These are phyloP conservation scores for Leucoraja erinaceus DNA, from an alignment of 2,113 vertebrate species.

Conservation along the genomic window DNA sequence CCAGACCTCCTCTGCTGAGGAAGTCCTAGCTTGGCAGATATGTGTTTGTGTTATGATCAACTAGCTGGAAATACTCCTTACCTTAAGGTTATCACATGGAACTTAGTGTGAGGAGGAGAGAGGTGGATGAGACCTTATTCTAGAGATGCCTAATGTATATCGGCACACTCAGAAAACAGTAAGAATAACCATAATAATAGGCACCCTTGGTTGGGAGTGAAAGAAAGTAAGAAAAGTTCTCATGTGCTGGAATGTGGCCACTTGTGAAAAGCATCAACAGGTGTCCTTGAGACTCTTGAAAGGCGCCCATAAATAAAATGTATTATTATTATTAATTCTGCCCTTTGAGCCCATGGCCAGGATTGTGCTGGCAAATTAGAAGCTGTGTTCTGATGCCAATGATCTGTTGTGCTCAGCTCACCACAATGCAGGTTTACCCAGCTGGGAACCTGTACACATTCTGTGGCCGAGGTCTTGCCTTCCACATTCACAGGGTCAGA, in stretches of 20 bases:
- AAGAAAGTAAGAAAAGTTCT: background rate
- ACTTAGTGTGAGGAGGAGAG: too few relatives aligned
- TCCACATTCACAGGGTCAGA: too few relatives aligned
- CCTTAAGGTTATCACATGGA: background rate
- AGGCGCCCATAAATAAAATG: too few relatives aligned
- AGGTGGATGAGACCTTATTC: too few relatives aligned
- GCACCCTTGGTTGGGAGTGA: background rate
- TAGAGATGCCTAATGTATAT: background rate
- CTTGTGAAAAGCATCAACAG: background rate
- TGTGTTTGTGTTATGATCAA: too few relatives aligned
- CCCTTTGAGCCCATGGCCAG: background rate
- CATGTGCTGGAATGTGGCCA: background rate
- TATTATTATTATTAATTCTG: too few relatives aligned
- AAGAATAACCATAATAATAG: too few relatives aligned
- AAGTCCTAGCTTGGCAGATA: background rate
- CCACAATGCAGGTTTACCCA: background rate
- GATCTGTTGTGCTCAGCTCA: background rate
- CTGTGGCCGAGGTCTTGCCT: background rate
- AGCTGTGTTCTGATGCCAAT: background rate
- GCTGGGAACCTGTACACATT: background rate
- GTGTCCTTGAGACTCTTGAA: too few relatives aligned
- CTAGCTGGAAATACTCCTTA: background rate
- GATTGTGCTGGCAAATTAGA: background rate
- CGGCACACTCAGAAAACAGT: too few relatives aligned
- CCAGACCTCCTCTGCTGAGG: too few relatives aligned